These are phyloP conservation scores for Drosophila tanythrix DNA, from an alignment of 2,888 invertebrate genomes.

Conservation along the genomic window DNA sequence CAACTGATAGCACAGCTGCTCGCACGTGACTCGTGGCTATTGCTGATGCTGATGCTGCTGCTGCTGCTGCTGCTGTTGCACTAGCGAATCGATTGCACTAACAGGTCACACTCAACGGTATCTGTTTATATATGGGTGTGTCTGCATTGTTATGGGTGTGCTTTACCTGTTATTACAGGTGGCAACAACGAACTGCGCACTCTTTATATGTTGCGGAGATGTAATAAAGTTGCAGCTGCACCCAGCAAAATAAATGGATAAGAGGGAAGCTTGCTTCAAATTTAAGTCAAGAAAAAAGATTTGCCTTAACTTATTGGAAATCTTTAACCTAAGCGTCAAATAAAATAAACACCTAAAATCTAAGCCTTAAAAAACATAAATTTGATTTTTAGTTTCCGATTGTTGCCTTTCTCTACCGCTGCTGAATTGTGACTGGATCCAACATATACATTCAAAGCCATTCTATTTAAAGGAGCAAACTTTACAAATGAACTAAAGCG, in stretches of 20 bases:
- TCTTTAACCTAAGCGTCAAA: not conserved
- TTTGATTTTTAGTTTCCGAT: not conserved
- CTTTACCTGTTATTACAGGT: conserved; percentile 13
- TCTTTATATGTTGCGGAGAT: not conserved
- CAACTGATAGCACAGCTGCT: conserved; percentile 18
- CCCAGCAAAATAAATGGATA: not conserved
- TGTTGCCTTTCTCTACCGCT: not conserved
- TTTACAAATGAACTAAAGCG: conserved; percentile 53
- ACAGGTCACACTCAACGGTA: not conserved
- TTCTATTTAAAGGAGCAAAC: conserved; percentile 17
- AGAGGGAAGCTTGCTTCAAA: not conserved
- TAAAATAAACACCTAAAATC: too few relatives aligned
- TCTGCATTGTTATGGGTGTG: too few relatives aligned
- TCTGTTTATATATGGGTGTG: not conserved
- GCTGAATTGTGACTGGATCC: too few relatives aligned
- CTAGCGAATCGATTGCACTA: conserved; percentile 25
- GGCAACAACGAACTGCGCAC: not conserved
- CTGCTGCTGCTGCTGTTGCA: conserved; percentile 25
- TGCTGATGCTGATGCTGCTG: not conserved
- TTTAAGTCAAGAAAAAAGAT: not conserved
- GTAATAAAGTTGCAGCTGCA: conserved; percentile 9
- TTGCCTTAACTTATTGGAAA: not conserved
- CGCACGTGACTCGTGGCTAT: conserved; percentile 27
- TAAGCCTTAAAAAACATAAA: too few relatives aligned
- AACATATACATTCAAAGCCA: not conserved